Conservation (phyloP, 2,888 invertebrate species). For the Cephalotes varians region DNA sequence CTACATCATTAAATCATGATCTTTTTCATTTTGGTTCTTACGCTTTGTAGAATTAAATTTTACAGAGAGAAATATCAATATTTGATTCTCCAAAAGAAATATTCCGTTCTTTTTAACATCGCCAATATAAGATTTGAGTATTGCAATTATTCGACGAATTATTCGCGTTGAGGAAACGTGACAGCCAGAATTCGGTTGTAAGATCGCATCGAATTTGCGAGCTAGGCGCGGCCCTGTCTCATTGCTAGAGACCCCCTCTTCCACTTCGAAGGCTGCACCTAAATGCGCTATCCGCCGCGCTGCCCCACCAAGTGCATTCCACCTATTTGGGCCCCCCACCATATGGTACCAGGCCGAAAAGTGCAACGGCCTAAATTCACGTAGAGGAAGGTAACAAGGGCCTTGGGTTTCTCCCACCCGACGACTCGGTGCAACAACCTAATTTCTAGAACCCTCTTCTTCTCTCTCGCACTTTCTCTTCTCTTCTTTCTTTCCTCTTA, state of each 20-base stretch:
- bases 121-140: background rate
- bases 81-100: background rate
- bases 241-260: conserved; percentile 83
- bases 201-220: conserved; percentile 62
- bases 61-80: background rate
- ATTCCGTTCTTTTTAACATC: background rate
- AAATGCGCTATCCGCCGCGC: conserved; percentile 83
- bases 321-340: conserved; percentile 85
- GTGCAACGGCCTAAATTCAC: conserved; percentile 86
- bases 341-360: conserved; percentile 81
- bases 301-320: conserved; percentile 79
- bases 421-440: conserved; percentile 85
- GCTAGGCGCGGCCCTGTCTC: conserved; percentile 84
- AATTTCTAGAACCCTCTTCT: conserved; percentile 84
- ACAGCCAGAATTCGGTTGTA: conserved; percentile 34
- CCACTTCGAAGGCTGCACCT: conserved; percentile 77
- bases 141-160: background rate
- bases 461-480: conserved; percentile 60
- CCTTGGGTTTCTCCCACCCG: conserved; percentile 82
- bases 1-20: background rate
- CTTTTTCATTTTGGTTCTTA: background rate
- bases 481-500: conserved; percentile 57
- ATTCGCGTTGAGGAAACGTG: conserved; percentile 11
- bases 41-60: background rate
- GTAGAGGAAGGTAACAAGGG: conserved; percentile 84